phyloP scores from a whole-genome alignment of 2,888 invertebrate species.

The Limnephilus rhombicus region DNA sequence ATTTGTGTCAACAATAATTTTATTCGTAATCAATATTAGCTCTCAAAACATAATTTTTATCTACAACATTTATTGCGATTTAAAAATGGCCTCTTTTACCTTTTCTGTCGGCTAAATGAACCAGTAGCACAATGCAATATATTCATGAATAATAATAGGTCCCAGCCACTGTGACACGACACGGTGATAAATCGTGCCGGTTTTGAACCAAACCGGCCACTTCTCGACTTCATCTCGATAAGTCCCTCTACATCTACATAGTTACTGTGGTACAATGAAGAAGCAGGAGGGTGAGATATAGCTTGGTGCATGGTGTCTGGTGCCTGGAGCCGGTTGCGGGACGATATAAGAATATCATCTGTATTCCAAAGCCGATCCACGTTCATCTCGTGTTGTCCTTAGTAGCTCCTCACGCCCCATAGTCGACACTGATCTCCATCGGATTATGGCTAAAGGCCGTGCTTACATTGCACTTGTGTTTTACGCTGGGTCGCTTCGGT shows the following conservation, averaged over 20 bases:
- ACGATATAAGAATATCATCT: neutral
- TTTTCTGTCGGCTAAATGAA: neutral
- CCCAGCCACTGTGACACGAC: neutral
- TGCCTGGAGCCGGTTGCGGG: neutral
- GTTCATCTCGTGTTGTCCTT: slow-evolving; percentile 7
- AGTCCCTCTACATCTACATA: neutral
- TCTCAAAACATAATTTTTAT: neutral
- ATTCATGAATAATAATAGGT: neutral
- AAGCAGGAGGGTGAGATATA: neutral
- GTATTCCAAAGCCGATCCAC: neutral
- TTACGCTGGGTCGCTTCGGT: slow-evolving; percentile 10
- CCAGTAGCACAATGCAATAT: neutral
- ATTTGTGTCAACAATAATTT: neutral
- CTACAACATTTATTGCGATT: too few relatives aligned
- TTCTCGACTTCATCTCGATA: neutral
- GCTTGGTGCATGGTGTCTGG: neutral
- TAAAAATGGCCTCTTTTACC: neutral
- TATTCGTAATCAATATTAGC: neutral
- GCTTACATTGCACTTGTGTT: slow-evolving; percentile 40
- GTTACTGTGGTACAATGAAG: neutral
- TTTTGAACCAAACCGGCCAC: neutral
- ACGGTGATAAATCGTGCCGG: neutral
- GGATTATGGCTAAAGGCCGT: slow-evolving; percentile 43
- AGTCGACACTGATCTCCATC: slow-evolving; percentile 27
- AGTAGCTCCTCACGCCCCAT: slow-evolving; percentile 24